phyloP scores from a whole-genome alignment of 23 tunicate species.

The Ciona savignyi region DNA sequence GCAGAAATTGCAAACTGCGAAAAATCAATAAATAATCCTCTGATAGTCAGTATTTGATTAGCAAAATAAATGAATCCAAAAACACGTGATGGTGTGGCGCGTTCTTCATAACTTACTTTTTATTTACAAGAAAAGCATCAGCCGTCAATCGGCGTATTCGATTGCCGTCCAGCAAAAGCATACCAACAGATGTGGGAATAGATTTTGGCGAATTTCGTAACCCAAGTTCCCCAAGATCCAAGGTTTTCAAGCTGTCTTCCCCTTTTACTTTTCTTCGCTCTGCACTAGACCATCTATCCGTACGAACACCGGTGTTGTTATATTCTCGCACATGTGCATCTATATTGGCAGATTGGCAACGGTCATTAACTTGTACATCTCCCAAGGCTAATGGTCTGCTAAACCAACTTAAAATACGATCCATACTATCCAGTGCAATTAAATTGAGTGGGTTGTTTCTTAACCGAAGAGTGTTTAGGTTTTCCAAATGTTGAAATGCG shows the following conservation, averaged over 20 bases:
- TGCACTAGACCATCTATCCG: too few relatives aligned
- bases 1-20: constrained; percentile 25
- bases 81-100: too few relatives aligned
- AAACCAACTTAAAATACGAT: constrained; percentile 12
- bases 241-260: constrained; percentile 6
- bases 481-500: constrained; percentile 39
- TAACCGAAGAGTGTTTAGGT: constrained; percentile 21
- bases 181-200: constrained; percentile 19
- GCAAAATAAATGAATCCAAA: too few relatives aligned
- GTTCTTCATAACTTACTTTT: too few relatives aligned
- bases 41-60: too few relatives aligned
- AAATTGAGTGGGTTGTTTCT: constrained; percentile 30
- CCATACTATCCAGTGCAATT: constrained; percentile 14
- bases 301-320: not conserved
- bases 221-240: constrained; percentile 45
- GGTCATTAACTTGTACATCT: not conserved
- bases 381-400: not conserved
- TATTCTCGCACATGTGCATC: not conserved
- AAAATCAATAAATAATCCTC: too few relatives aligned
- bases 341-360: not conserved
- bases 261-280: not conserved
- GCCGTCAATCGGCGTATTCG: constrained; percentile 7
- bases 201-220: constrained; percentile 17
- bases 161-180: constrained; percentile 44
- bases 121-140: not conserved